Conservation (phyloP, 1,140 invertebrate genomes). For the Apocrypta bakeri region DNA sequence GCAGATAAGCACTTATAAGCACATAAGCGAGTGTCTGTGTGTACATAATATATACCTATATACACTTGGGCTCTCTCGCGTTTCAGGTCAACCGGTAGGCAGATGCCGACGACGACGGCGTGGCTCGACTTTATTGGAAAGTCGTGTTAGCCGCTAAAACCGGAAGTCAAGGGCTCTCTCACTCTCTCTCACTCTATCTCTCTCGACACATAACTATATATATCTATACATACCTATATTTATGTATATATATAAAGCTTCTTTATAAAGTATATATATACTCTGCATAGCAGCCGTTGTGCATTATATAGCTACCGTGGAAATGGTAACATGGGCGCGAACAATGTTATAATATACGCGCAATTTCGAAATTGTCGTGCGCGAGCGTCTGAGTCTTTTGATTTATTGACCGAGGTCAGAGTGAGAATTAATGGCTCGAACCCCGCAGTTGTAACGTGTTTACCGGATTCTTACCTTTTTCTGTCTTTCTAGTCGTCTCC, state of each 20-base stretch:
- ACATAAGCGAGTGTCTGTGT: background rate
- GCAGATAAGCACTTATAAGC: constrained; percentile 49
- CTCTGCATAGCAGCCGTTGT: too few relatives aligned
- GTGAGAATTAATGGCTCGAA: constrained; percentile 28
- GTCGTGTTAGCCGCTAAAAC: constrained; percentile 67
- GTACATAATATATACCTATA: background rate
- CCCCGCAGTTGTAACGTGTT: constrained; percentile 10
- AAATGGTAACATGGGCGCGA: constrained; percentile 14
- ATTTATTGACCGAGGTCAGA: constrained; percentile 43
- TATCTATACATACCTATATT: background rate
- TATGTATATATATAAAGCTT: background rate
- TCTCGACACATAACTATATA: background rate
- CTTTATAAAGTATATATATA: too few relatives aligned
- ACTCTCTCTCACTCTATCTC: background rate
- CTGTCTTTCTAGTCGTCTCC: background rate
- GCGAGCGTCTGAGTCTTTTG: constrained; percentile 20
- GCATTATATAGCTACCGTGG: background rate
- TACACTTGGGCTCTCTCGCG: constrained; percentile 52
- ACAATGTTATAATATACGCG: background rate
- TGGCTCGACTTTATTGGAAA: constrained; percentile 67
- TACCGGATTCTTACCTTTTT: constrained; percentile 32
- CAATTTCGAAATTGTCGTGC: constrained; percentile 20
- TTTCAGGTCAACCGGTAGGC: constrained; percentile 60
- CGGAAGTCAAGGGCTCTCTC: constrained; percentile 62
- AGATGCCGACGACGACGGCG: constrained; percentile 59